phyloP scores from a whole-genome alignment of 2,888 invertebrate genomes.

The Eilema griseolum region DNA sequence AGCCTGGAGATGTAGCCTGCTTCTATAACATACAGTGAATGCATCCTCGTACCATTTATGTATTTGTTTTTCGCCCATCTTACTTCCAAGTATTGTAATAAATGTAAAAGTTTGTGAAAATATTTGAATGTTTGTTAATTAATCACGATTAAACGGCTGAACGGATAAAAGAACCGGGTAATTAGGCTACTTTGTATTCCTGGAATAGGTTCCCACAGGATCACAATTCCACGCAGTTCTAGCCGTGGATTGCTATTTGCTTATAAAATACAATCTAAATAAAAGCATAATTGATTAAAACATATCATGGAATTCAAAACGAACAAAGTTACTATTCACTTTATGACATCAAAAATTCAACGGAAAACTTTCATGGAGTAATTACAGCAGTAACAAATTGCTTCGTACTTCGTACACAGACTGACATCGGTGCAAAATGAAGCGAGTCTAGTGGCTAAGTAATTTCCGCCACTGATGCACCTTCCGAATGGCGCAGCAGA shows the following conservation, averaged over 20 bases:
- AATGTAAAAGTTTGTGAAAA: too few species aligned
- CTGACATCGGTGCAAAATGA: conserved; percentile 36
- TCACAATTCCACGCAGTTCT: too few species aligned
- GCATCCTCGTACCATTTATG: too few species aligned
- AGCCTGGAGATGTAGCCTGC: background rate
- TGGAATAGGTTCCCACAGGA: too few species aligned
- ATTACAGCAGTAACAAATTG: conserved; percentile 33
- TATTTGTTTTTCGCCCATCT: too few species aligned
- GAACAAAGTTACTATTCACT: background rate
- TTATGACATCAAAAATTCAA: background rate
- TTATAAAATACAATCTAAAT: background rate
- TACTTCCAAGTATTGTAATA: too few species aligned
- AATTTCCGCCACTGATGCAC: conserved; percentile 48
- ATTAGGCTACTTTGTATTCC: too few species aligned
- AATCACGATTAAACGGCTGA: too few species aligned
- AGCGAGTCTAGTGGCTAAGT: conserved; percentile 37
- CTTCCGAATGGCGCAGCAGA: conserved; percentile 29
- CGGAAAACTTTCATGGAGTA: conserved; percentile 22
- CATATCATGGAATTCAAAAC: background rate
- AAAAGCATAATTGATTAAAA: conserved; percentile 2
- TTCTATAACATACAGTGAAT: background rate
- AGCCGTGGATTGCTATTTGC: too few species aligned
- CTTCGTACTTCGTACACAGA: conserved; percentile 23
- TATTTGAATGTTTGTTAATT: too few species aligned
- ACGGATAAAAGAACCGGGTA: too few species aligned